Conservation (phyloP, 2,113 vertebrate genomes). For the Psettodes erumei region DNA sequence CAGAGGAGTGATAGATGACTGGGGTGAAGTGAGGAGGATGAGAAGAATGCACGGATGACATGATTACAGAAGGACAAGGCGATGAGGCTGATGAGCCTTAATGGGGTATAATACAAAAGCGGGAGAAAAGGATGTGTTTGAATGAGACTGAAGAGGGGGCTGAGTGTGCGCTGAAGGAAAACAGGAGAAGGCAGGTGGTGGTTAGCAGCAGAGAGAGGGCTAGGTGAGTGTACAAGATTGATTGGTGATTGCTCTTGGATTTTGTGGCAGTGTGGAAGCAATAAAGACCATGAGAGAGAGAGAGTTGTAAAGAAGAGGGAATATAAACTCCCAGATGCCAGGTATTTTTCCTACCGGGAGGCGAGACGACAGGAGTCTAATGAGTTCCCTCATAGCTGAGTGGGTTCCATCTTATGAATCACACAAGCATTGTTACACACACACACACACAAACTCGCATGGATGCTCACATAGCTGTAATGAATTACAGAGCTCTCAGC, state of each 20-base stretch:
- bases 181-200: constrained; percentile 46
- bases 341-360: constrained; percentile 76
- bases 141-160: constrained; percentile 42
- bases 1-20: constrained; percentile 58
- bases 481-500: constrained; percentile 66
- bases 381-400: constrained; percentile 74
- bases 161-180: constrained; percentile 41
- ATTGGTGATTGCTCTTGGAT: constrained; percentile 77
- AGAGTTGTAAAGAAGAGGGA: constrained; percentile 71
- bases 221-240: constrained; percentile 69
- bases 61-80: constrained; percentile 59
- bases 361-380: constrained; percentile 75
- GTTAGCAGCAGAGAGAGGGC: constrained; percentile 54
- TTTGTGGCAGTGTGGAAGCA: constrained; percentile 74
- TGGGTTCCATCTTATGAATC: constrained; percentile 72
- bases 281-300: constrained; percentile 63
- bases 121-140: constrained; percentile 23
- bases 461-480: constrained; percentile 40
- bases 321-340: constrained; percentile 77
- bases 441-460: constrained; percentile 13
- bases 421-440: constrained; percentile 51
- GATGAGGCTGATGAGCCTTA: constrained; percentile 62
- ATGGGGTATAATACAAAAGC: constrained; percentile 53
- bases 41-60: constrained; percentile 35
- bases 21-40: constrained; percentile 25